Evolutionary conservation across 2,797 vertebrate species (phyloP), one percentile per base, ranked within the genome.

Genomic region (Philypnodon macrostomus): DNA sequence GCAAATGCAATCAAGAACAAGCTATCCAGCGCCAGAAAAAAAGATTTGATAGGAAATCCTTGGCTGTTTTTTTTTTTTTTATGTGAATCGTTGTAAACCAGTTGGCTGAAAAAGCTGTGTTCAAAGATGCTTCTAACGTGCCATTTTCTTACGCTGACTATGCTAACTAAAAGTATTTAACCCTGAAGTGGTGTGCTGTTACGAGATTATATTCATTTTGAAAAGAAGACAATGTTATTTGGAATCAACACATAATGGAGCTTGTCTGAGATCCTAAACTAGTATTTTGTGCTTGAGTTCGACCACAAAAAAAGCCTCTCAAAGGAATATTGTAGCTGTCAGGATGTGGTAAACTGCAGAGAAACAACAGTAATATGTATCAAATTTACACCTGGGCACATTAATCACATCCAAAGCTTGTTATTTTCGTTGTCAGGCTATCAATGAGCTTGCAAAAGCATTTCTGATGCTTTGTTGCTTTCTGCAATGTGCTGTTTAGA

Each of bases 401-500:
- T 47, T 12, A 34, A 31, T 46, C 21, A 40, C 4, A 7, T 36
- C n/a, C 15, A 48, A 36, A 18, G 30, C 4, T 5, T 53, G 7
- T n/a, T 11, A 58, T 47, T 48, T 30, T 52, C 51, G n/a, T 50
- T 32, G 34, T 54, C 33, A 53, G 48, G 47, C 61, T 54, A 42
- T 71, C 26, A 40, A 26, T 21, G 34, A 38, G 14, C 40, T 44
- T 14, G 8, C 3, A 37, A 54, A 45, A 34, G 16, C 29, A 14
- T 24, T 49, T 41, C 35, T 48, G 40, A 42, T 9, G 16, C 13
- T 62, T 46, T 21, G 37, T 35, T 18, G 58, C 39, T 36, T 39
- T 15, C 36, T 27, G 47, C 19, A 23, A 48, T 52, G 13, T 9
- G 59, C 39, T 71, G 67, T 80, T 75, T 81, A 52, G 73, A 72